A percentile compares a stretch with the other conserved stretches of the same genome.
Evolutionary conservation across 2,797 vertebrate species (phyloP).

Genomic region (Platalea minor): DNA sequence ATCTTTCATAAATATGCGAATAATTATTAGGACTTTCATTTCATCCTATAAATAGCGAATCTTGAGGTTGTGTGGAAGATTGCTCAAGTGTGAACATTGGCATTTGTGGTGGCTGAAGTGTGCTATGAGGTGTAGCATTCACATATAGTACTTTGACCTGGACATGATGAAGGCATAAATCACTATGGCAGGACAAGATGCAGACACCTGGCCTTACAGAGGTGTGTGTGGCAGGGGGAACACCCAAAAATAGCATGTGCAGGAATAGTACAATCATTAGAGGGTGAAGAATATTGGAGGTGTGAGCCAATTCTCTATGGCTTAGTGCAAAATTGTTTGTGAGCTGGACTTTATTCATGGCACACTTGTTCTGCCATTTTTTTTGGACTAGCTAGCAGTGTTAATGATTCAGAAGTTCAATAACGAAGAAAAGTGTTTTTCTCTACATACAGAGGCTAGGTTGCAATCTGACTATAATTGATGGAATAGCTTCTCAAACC

Average conservation of each 20-base stretch:
- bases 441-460: not conserved
- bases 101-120: not conserved
- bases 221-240: not conserved
- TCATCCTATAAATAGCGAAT: not conserved
- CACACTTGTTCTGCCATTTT: not conserved
- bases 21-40: not conserved
- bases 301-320: not conserved
- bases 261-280: not conserved
- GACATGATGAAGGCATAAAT: slow-evolving; percentile 10
- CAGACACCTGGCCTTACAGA: not conserved
- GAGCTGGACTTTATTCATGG: not conserved
- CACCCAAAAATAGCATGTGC: not conserved
- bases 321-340: not conserved
- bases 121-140: not conserved
- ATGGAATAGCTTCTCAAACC: not conserved
- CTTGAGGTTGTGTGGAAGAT: not conserved
- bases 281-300: not conserved
- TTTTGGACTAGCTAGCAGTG: not conserved
- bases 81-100: not conserved
- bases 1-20: not conserved
- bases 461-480: not conserved
- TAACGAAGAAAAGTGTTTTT: not conserved
- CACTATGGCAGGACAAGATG: not conserved
- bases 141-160: not conserved
- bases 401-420: not conserved